Percentiles rank a stretch among this genome's conserved stretches.
Evolutionary conservation across 2,113 vertebrate species (phyloP).

Genomic region (Perca fluviatilis): DNA sequence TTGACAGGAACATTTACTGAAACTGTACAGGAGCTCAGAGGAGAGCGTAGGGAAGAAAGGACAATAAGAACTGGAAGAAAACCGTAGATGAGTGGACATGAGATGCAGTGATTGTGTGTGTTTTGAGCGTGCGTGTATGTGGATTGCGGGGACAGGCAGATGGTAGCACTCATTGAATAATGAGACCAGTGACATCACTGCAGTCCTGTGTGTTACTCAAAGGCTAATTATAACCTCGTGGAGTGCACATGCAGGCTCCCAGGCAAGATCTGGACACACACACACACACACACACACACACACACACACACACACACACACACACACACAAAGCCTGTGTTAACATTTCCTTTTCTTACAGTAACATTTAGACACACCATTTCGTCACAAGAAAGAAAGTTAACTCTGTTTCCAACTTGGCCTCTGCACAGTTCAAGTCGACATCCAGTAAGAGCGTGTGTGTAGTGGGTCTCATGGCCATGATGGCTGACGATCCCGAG

Average conservation of each 20-base stretch:
- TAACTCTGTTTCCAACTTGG: slow-evolving; percentile 6
- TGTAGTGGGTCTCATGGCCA: slow-evolving; percentile 96
- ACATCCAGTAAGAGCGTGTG: slow-evolving; percentile 93
- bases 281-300: slow-evolving; percentile 1
- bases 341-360: slow-evolving; percentile 14
- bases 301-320: slow-evolving; percentile 10
- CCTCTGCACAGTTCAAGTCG: slow-evolving; percentile 92
- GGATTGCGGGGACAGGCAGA: slow-evolving; percentile 56
- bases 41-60: background rate
- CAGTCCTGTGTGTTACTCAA: slow-evolving; percentile 66
- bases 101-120: background rate
- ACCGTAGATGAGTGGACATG: background rate
- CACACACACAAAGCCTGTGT: background rate
- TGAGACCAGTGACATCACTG: slow-evolving; percentile 77
- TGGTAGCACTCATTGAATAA: slow-evolving; percentile 81
- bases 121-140: background rate
- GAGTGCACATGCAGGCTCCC: slow-evolving; percentile 18
- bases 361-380: slow-evolving; percentile 5
- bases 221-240: slow-evolving; percentile 77
- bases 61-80: background rate
- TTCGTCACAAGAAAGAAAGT: background rate
- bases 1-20: slow-evolving; percentile 25
- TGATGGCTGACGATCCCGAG: slow-evolving; percentile 98
- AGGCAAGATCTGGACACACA: background rate
- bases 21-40: slow-evolving; percentile 51